Percentiles rank a stretch among this genome's conserved stretches.
Evolutionary conservation across 1,140 invertebrate species (phyloP).

Genomic region (Zaprionus tsacasi): DNA sequence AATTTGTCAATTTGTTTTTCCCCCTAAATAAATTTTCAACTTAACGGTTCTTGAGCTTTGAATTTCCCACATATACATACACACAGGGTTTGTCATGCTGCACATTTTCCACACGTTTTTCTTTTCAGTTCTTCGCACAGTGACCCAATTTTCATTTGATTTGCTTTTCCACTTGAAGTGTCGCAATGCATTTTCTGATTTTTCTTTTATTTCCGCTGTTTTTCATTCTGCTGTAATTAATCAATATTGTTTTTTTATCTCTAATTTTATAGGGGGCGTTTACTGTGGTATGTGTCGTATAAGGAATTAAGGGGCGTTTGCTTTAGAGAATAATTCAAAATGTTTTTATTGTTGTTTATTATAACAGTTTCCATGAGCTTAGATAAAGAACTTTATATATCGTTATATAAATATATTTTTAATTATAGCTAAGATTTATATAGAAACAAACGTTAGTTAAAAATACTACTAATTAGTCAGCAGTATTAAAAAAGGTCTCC

Average conservation of each 20-base stretch:
- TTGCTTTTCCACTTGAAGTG: conserved; percentile 56
- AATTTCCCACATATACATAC: conserved; percentile 17
- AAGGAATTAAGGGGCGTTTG: conserved; percentile 13
- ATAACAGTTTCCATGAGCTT: background rate
- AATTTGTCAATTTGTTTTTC: conserved; percentile 37
- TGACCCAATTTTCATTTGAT: conserved; percentile 52
- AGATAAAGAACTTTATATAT: background rate
- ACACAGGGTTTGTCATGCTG: conserved; percentile 25
- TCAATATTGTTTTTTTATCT: conserved; percentile 62
- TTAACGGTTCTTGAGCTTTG: conserved; percentile 17
- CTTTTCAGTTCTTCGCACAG: conserved; percentile 7
- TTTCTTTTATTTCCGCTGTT: conserved; percentile 15
- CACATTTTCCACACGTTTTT: conserved; percentile 41
- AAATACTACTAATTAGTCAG: background rate
- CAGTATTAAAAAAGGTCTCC: background rate
- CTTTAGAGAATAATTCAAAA: background rate
- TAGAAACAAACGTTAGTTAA: background rate
- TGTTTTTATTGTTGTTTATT: background rate
- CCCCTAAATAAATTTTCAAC: conserved; percentile 6
- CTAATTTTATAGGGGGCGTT: conserved; percentile 33
- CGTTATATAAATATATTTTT: background rate
- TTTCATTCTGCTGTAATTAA: conserved; percentile 56
- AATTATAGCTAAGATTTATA: background rate
- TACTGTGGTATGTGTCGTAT: background rate
- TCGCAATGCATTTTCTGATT: conserved; percentile 55